Percentiles rank a stretch among this genome's conserved stretches.
phyloP scores from a whole-genome alignment of 1,140 invertebrate species.

The Oncopeltus fasciatus region DNA sequence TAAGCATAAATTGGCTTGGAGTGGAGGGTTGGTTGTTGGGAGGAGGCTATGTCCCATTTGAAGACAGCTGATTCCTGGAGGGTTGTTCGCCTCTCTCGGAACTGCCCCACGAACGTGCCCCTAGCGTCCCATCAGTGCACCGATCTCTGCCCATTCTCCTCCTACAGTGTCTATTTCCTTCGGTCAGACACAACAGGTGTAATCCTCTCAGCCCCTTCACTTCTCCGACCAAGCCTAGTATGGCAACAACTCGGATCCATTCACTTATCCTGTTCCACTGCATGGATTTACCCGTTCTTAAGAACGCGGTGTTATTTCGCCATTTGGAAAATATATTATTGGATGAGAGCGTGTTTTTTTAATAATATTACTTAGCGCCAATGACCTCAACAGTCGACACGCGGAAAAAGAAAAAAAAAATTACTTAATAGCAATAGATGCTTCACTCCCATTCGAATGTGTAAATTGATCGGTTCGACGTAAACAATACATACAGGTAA shows the following conservation, averaged over 20 bases:
- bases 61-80: too few relatives aligned
- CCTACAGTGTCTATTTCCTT: too few relatives aligned
- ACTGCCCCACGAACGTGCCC: background rate
- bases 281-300: background rate
- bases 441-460: too few relatives aligned
- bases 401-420: background rate
- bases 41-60: too few relatives aligned
- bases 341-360: background rate
- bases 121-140: background rate
- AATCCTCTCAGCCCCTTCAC: constrained; percentile 1
- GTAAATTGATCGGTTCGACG: too few relatives aligned
- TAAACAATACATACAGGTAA: too few relatives aligned
- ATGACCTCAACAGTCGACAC: background rate
- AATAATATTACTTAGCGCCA: background rate
- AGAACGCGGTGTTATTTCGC: background rate
- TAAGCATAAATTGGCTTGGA: too few relatives aligned
- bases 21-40: too few relatives aligned
- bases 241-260: background rate
- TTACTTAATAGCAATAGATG: too few relatives aligned
- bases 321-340: background rate
- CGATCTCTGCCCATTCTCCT: background rate
- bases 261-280: background rate
- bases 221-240: background rate
- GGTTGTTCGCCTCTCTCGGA: too few relatives aligned
- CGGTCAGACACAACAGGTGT: background rate